phyloP scores from a whole-genome alignment of 2,113 vertebrate species.

The Ciconia stormi region DNA sequence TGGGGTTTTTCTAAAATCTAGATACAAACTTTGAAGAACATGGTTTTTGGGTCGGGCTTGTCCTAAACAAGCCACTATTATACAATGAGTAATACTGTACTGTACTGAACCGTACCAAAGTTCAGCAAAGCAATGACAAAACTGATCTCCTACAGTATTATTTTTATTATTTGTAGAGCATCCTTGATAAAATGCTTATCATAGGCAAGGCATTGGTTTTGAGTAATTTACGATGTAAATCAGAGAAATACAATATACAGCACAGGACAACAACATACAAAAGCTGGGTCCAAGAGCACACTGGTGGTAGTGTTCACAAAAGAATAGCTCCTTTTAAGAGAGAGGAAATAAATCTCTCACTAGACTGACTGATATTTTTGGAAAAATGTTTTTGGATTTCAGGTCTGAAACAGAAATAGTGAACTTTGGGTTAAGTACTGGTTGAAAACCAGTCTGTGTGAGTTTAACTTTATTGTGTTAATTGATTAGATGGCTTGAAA shows the following conservation, averaged over 20 bases:
- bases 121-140: background rate
- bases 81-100: background rate
- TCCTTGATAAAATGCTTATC: background rate
- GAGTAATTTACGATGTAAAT: background rate
- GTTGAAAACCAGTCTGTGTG: background rate
- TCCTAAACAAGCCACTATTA: background rate
- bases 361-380: background rate
- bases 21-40: background rate
- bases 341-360: background rate
- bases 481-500: background rate
- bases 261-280: background rate
- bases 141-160: background rate
- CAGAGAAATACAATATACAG: background rate
- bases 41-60: background rate
- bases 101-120: background rate
- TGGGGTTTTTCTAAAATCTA: background rate
- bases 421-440: background rate
- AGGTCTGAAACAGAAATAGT: background rate
- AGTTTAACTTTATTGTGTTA: background rate
- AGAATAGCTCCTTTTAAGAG: constrained; percentile 21
- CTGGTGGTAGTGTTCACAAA: background rate
- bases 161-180: background rate
- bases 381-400: constrained; percentile 13
- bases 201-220: background rate
- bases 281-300: background rate